Percentiles rank a stretch among this genome's conserved stretches.
Conservation (phyloP, 1,140 invertebrate genomes). For the Leptonema lineaticorne region DNA sequence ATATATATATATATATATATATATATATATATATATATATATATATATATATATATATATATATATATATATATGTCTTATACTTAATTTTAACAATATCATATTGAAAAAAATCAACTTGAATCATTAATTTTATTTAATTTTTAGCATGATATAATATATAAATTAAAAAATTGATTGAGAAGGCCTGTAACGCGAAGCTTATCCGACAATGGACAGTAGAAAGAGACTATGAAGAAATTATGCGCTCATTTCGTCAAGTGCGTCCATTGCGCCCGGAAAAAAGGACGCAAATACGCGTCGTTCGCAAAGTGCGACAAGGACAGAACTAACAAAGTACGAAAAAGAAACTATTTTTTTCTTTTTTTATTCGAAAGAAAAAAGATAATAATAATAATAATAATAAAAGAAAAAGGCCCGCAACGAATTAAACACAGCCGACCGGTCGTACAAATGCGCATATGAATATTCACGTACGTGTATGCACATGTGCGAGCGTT, state of each 20-base stretch:
- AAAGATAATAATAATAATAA: too few relatives aligned
- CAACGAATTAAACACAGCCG: background rate
- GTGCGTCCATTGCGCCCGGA: constrained; percentile 16
- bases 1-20: background rate
- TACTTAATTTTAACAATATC: background rate
- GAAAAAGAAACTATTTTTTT: background rate
- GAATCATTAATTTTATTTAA: constrained; percentile 2
- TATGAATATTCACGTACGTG: background rate
- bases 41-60: constrained; percentile 1
- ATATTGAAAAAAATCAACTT: background rate
- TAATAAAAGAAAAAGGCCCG: too few relatives aligned
- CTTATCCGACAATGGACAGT: constrained; percentile 30
- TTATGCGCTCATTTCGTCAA: constrained; percentile 31
- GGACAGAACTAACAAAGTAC: background rate
- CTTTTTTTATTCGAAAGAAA: background rate
- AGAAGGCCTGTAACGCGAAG: background rate
- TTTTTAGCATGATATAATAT: background rate
- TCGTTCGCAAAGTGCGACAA: background rate
- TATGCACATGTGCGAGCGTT: background rate
- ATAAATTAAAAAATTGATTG: background rate
- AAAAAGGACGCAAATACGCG: background rate
- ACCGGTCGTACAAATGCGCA: background rate
- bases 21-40: background rate
- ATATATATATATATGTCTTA: background rate
- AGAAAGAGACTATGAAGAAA: constrained; percentile 33